Evolutionary conservation across 2,113 vertebrate genomes (phyloP).

Genomic region (Telmatochromis bifrenatus): DNA sequence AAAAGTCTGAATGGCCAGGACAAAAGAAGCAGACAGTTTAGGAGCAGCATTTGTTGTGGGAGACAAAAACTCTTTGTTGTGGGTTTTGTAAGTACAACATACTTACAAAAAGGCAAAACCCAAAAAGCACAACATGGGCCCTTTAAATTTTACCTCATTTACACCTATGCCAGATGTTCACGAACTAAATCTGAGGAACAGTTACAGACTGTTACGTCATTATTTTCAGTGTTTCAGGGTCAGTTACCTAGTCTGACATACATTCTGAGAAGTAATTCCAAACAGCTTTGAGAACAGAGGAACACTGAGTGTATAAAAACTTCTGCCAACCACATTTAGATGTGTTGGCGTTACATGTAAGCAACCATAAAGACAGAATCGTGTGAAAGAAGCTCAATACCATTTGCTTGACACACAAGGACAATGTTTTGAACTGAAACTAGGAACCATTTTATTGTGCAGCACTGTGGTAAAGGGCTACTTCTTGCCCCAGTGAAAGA

Average conservation of each 20-base stretch:
- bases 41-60: neutral
- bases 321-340: neutral
- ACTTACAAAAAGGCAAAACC: neutral
- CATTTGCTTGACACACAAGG: neutral
- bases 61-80: neutral
- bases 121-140: neutral
- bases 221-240: neutral
- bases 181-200: neutral
- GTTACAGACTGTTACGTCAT: neutral
- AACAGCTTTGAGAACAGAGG: neutral
- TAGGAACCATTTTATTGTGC: neutral
- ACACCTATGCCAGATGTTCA: neutral
- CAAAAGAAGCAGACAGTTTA: neutral
- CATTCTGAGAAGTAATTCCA: neutral
- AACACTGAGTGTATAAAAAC: neutral
- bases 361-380: neutral
- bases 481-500: neutral
- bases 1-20: rapidly evolving
- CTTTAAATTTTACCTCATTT: neutral
- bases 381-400: neutral
- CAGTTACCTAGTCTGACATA: neutral
- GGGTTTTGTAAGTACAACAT: neutral
- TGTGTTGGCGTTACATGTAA: neutral
- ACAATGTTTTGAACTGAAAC: neutral
- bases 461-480: neutral